Percentiles rank a stretch among this genome's conserved stretches.
Evolutionary conservation across 1,140 invertebrate genomes (phyloP).

Genomic region (Lasaia peninsularis): DNA sequence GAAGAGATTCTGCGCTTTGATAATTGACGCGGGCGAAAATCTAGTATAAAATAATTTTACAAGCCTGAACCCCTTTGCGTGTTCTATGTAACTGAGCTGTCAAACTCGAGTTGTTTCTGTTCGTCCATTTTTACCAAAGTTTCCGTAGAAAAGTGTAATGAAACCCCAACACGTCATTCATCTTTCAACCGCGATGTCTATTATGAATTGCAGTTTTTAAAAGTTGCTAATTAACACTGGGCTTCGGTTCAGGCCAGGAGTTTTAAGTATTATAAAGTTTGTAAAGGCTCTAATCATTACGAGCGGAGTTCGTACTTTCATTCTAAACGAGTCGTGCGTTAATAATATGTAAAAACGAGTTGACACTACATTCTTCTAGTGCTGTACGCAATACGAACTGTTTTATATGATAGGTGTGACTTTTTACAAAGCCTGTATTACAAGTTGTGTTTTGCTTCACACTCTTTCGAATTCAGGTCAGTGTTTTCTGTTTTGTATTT

Average conservation of each 20-base stretch:
- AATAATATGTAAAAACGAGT: slow-evolving; percentile 44
- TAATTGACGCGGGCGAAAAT: not conserved
- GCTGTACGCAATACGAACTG: not conserved
- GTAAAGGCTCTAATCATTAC: slow-evolving; percentile 68
- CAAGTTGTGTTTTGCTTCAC: slow-evolving; percentile 8
- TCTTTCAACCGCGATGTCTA: slow-evolving; percentile 69
- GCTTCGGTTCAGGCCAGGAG: slow-evolving; percentile 52
- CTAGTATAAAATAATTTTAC: slow-evolving; percentile 26
- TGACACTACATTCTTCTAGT: slow-evolving; percentile 3
- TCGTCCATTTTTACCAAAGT: slow-evolving; percentile 52
- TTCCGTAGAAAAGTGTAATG: slow-evolving; percentile 53
- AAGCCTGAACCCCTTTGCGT: slow-evolving; percentile 35
- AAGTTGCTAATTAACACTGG: slow-evolving; percentile 74
- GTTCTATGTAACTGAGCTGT: slow-evolving; percentile 47
- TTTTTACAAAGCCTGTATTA: slow-evolving; percentile 9
- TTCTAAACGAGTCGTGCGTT: slow-evolving; percentile 48
- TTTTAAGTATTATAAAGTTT: slow-evolving; percentile 68
- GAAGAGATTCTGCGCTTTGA: too few species aligned
- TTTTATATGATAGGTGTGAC: slow-evolving; percentile 10
- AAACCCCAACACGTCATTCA: slow-evolving; percentile 72
- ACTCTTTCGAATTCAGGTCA: slow-evolving; percentile 8
- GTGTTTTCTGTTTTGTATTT: slow-evolving; percentile 5
- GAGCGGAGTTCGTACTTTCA: slow-evolving; percentile 43
- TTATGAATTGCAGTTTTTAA: slow-evolving; percentile 75
- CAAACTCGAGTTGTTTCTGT: slow-evolving; percentile 54